These are phyloP conservation scores for Zaprionus inermis DNA, from an alignment of 1,140 invertebrate species.

Conservation along the genomic window DNA sequence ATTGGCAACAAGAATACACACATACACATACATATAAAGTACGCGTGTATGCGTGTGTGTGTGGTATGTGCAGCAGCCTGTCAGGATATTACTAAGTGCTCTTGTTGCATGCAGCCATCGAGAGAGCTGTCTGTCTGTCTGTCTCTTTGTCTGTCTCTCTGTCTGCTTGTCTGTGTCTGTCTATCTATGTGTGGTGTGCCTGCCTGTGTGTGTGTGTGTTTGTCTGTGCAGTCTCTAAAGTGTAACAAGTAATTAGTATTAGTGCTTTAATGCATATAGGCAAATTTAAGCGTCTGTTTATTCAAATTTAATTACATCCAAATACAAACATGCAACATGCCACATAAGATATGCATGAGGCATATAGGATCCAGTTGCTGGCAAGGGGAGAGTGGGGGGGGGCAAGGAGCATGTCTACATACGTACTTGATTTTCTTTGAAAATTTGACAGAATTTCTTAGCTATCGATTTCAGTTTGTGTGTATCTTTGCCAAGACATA, in stretches of 20 bases:
- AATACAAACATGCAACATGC: background rate
- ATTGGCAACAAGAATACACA: constrained; percentile 66
- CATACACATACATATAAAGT: constrained; percentile 45
- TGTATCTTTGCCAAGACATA: background rate
- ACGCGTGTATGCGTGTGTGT: constrained; percentile 22
- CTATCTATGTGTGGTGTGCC: background rate
- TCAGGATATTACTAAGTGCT: constrained; percentile 77
- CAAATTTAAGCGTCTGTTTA: constrained; percentile 8
- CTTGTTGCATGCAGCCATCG: constrained; percentile 73
- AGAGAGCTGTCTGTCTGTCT: constrained; percentile 18
- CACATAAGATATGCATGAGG: constrained; percentile 3
- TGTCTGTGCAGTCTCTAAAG: constrained; percentile 20
- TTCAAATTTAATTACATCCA: constrained; percentile 7
- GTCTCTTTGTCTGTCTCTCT: background rate
- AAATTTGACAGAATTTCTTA: background rate
- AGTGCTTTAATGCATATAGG: constrained; percentile 64
- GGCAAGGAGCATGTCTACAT: background rate
- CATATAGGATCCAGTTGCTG: background rate
- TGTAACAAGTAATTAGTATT: constrained; percentile 72
- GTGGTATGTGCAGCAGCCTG: constrained; percentile 51
- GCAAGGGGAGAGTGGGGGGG: too few relatives aligned
- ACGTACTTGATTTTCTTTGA: background rate
- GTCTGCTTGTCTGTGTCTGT: background rate
- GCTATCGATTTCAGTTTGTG: background rate
- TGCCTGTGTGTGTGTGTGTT: constrained; percentile 4